Percentiles rank a stretch among this genome's conserved stretches.
Evolutionary conservation across 2,797 vertebrate species (phyloP).

Genomic region (Cichlasoma orientale): DNA sequence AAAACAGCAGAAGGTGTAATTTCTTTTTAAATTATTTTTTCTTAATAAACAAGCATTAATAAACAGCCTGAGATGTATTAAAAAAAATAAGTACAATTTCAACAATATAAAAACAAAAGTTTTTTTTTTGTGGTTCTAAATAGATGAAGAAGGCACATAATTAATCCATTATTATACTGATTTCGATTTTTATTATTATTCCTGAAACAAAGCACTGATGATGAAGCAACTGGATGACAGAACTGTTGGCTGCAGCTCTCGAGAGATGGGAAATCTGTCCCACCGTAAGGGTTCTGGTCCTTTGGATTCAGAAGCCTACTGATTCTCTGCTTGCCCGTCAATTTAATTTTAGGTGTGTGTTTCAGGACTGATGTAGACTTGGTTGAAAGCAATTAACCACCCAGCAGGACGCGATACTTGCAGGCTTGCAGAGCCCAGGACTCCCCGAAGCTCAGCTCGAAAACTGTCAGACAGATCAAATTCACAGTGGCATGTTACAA

Average conservation of each 20-base stretch:
- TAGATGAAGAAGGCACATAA: neutral
- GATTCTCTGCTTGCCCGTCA: neutral
- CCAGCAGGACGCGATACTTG: neutral
- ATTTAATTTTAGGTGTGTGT: neutral
- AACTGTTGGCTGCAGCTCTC: fast-evolving
- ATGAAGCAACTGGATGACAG: neutral
- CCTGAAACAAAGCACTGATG: neutral
- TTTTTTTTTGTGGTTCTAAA: neutral
- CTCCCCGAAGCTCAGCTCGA: neutral
- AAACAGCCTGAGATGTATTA: neutral
- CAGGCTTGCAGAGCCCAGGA: neutral
- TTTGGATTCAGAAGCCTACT: neutral
- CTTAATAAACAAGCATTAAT: neutral
- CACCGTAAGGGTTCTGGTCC: neutral
- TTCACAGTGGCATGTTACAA: neutral
- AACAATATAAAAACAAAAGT: neutral
- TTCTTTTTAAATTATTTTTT: neutral
- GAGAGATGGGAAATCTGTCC: neutral
- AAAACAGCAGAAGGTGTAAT: neutral
- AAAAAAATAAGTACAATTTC: neutral
- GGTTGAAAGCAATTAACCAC: neutral
- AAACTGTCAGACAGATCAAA: conserved; percentile 2
- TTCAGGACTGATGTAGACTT: neutral
- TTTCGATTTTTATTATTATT: neutral
- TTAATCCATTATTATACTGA: neutral